Percentiles rank a stretch among this genome's conserved stretches.
These are phyloP conservation scores for Barnardius zonarius DNA, from an alignment of 2,113 vertebrate genomes.

Conservation along the genomic window DNA sequence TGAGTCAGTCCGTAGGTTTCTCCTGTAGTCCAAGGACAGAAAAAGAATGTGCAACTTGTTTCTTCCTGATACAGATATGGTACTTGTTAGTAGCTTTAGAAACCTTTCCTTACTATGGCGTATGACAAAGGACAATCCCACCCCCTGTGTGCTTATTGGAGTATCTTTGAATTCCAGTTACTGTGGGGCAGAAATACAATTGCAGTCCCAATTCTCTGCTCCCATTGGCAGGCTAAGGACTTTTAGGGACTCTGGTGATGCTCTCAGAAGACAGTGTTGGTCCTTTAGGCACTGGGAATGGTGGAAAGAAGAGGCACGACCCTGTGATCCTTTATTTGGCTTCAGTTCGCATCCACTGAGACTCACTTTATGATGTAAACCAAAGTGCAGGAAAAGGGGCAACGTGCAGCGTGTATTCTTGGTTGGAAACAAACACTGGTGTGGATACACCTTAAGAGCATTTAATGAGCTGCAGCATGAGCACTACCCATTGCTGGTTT, in stretches of 20 bases:
- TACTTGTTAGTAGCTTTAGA: background rate
- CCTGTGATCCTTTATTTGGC: background rate
- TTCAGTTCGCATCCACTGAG: background rate
- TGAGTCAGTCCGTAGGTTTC: background rate
- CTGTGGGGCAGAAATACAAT: background rate
- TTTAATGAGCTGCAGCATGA: background rate
- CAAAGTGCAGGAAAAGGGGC: background rate
- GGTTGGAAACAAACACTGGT: background rate
- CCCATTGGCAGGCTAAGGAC: background rate
- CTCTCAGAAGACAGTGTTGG: background rate
- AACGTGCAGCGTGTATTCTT: background rate
- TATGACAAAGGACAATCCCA: background rate
- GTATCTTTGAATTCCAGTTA: background rate
- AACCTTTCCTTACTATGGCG: background rate
- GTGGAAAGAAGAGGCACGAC: background rate
- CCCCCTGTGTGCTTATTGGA: background rate
- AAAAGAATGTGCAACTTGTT: background rate
- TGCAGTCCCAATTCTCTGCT: background rate
- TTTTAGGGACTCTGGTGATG: background rate
- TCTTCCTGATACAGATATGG: background rate
- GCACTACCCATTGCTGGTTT: background rate
- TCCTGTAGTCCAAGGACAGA: background rate
- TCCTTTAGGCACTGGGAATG: background rate
- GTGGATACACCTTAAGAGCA: background rate
- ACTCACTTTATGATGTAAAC: background rate